Evolutionary conservation across 1,140 invertebrate species (phyloP).

Genomic region (Holcopasites calliopsidis): DNA sequence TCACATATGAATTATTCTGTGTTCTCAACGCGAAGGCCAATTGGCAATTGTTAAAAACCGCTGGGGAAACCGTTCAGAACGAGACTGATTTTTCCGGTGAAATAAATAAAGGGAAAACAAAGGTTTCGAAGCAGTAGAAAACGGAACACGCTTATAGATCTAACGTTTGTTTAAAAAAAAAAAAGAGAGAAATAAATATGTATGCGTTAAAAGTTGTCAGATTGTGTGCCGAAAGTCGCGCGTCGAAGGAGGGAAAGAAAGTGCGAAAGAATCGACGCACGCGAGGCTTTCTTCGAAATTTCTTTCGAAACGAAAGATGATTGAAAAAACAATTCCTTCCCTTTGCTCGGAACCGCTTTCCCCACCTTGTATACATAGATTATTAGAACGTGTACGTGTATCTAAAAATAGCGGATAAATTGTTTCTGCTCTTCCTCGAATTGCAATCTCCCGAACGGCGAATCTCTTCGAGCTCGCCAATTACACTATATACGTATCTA

Average conservation of each 20-base stretch:
- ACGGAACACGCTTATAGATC: conserved; percentile 38
- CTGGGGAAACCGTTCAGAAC: not conserved
- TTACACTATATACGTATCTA: conserved; percentile 12
- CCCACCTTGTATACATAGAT: not conserved
- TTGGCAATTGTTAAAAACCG: no score
- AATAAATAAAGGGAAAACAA: not conserved
- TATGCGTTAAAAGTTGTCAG: conserved; percentile 38
- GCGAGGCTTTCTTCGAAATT: not conserved
- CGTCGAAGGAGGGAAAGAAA: conserved; percentile 11
- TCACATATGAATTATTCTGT: not conserved
- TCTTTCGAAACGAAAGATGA: not conserved
- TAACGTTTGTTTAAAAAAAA: not conserved
- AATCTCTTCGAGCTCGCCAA: not conserved
- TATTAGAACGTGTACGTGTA: conserved; percentile 9
- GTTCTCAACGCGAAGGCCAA: not conserved
- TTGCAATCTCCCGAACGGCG: conserved; percentile 46
- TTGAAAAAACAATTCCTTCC: not conserved
- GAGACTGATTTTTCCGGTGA: not conserved
- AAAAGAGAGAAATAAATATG: conserved; percentile 37
- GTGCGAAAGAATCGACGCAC: not conserved
- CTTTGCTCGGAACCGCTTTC: not conserved
- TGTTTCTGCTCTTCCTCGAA: conserved; percentile 18
- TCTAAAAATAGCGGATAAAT: conserved; percentile 36
- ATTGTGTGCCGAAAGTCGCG: conserved; percentile 37
- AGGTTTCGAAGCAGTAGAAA: conserved; percentile 42